These are phyloP conservation scores for Pteronotus mesoamericanus DNA, from an alignment of 2,797 vertebrate genomes.

Conservation along the genomic window DNA sequence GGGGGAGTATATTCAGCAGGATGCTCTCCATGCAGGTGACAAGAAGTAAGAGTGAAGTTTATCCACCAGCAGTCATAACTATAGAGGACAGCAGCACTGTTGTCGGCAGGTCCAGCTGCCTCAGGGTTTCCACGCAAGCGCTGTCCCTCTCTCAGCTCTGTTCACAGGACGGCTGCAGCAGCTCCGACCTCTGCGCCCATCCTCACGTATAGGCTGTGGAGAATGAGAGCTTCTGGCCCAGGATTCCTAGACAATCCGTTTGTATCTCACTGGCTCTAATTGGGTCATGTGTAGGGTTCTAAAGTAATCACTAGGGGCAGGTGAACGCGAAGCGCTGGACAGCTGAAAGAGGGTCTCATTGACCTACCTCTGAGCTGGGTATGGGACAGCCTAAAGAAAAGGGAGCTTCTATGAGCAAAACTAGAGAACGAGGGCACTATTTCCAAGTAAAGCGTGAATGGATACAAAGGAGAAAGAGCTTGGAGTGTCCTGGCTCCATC, in stretches of 20 bases:
- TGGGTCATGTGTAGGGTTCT: not conserved
- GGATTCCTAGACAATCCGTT: not conserved
- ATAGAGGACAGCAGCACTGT: accelerated
- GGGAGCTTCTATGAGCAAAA: not conserved
- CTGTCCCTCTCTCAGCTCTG: not conserved
- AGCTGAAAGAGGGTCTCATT: accelerated
- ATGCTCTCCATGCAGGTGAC: not conserved
- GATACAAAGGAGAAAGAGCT: too few species aligned
- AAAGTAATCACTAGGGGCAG: not conserved
- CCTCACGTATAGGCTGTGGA: accelerated
- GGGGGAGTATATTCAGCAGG: not conserved
- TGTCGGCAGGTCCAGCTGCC: too few species aligned
- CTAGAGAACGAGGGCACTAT: not conserved
- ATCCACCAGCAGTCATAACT: not conserved
- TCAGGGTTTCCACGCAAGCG: not conserved
- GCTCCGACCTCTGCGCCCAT: not conserved
- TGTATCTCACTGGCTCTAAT: not conserved
- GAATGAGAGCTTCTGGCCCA: not conserved
- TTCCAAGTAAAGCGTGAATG: not conserved
- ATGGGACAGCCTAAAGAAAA: not conserved
- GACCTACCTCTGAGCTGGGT: not conserved
- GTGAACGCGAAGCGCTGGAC: too few species aligned
- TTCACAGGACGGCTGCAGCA: not conserved
- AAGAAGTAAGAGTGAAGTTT: not conserved
- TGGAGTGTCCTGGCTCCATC: too few species aligned